phyloP scores from a whole-genome alignment of 1,140 invertebrate species.

The Dolichoris vasculosae region DNA sequence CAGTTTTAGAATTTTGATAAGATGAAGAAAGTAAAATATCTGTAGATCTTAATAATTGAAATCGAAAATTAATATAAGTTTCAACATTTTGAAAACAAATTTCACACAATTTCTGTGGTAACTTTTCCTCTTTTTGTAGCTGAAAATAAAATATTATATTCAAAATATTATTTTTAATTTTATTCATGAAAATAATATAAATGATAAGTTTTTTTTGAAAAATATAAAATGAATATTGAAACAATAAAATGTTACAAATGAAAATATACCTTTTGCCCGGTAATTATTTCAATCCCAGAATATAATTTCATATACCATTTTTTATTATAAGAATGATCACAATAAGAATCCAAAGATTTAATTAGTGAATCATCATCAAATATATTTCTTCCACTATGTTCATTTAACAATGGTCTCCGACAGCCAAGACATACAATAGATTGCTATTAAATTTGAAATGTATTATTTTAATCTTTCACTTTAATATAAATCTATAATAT shows the following conservation, averaged over 20 bases:
- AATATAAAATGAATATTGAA: constrained; percentile 2
- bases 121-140: constrained; percentile 48
- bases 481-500: background rate
- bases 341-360: constrained; percentile 31
- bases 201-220: background rate
- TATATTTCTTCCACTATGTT: constrained; percentile 51
- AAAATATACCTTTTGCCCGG: constrained; percentile 49
- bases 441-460: constrained; percentile 21
- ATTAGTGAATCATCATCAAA: constrained; percentile 46
- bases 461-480: background rate
- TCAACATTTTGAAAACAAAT: constrained; percentile 55
- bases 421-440: constrained; percentile 49
- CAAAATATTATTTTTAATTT: background rate
- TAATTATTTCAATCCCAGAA: constrained; percentile 54
- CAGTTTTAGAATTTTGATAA: background rate
- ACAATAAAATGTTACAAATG: background rate
- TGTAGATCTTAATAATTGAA: constrained; percentile 51
- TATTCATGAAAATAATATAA: background rate
- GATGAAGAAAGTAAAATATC: constrained; percentile 42
- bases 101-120: constrained; percentile 52
- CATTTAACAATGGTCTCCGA: constrained; percentile 42
- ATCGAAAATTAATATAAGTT: constrained; percentile 53
- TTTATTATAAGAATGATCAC: constrained; percentile 19
- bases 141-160: constrained; percentile 8
- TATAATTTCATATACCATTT: constrained; percentile 49